These are phyloP conservation scores for Ridgeia piscesae DNA, from an alignment of 1,140 invertebrate genomes.

Conservation along the genomic window DNA sequence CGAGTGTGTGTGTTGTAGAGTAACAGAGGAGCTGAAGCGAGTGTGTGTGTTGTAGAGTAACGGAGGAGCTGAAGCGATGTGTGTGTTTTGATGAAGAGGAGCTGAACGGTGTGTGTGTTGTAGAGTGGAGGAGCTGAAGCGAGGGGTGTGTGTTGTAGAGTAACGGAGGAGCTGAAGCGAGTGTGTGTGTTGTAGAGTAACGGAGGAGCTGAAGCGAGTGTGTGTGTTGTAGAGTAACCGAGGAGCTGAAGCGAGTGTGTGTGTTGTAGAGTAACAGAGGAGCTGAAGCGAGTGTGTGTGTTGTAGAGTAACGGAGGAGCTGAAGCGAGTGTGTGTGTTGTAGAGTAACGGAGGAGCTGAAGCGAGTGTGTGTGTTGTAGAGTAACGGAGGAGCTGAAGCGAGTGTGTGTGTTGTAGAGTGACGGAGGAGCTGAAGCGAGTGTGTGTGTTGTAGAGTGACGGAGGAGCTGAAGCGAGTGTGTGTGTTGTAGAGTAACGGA, in stretches of 20 bases:
- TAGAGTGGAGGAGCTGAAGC: too few species aligned
- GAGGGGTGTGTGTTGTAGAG: constrained; percentile 59
- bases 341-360: too few species aligned
- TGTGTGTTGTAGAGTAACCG: too few species aligned
- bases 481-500: constrained; percentile 68
- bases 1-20: constrained; percentile 55
- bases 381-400: constrained; percentile 74
- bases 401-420: too few species aligned
- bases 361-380: constrained; percentile 55
- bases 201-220: background rate
- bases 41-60: constrained; percentile 63
- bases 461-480: background rate
- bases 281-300: constrained; percentile 70
- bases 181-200: too few species aligned
- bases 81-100: too few species aligned
- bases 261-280: constrained; percentile 69
- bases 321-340: background rate
- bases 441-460: too few species aligned
- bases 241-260: constrained; percentile 9
- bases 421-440: background rate
- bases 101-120: background rate
- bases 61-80: constrained; percentile 71
- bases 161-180: constrained; percentile 73
- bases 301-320: too few species aligned
- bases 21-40: background rate